Evolutionary conservation across 2,797 vertebrate species (phyloP).

Genomic region (Melanotaenia parkinsoni): DNA sequence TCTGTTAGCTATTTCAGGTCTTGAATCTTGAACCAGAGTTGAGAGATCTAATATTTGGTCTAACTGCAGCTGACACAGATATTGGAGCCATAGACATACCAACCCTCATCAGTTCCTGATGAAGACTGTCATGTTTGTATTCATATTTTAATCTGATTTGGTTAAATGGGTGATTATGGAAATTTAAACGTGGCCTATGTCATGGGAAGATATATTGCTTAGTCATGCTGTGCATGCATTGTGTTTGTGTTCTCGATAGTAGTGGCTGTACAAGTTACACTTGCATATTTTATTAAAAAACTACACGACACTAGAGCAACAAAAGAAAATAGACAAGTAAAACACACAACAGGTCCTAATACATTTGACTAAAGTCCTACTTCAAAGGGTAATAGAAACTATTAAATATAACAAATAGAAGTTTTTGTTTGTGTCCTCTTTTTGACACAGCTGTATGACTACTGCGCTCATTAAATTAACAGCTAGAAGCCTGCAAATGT

Average conservation of each 20-base stretch:
- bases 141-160: conserved; percentile 48
- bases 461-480: too few species aligned
- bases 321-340: conserved; percentile 4
- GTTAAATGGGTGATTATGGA: conserved; percentile 27
- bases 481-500: too few species aligned
- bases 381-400: conserved; percentile 13
- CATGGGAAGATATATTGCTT: conserved; percentile 56
- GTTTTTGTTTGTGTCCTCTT: conserved; percentile 7
- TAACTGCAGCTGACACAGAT: conserved; percentile 33
- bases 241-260: not conserved
- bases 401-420: conserved; percentile 1
- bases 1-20: conserved; percentile 60
- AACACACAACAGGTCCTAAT: not conserved
- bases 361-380: not conserved
- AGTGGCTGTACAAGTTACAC: conserved; percentile 9
- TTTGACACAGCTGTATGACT: conserved; percentile 12
- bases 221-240: conserved; percentile 4
- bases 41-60: conserved; percentile 26
- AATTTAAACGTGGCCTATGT: conserved; percentile 39
- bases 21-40: conserved; percentile 52
- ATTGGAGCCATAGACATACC: not conserved
- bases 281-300: conserved; percentile 25
- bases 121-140: conserved; percentile 17
- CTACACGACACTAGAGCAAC: not conserved
- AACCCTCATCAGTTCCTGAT: too few species aligned